Evolutionary conservation across 1,140 invertebrate genomes (phyloP).

Genomic region (Drosophila yakuba): DNA sequence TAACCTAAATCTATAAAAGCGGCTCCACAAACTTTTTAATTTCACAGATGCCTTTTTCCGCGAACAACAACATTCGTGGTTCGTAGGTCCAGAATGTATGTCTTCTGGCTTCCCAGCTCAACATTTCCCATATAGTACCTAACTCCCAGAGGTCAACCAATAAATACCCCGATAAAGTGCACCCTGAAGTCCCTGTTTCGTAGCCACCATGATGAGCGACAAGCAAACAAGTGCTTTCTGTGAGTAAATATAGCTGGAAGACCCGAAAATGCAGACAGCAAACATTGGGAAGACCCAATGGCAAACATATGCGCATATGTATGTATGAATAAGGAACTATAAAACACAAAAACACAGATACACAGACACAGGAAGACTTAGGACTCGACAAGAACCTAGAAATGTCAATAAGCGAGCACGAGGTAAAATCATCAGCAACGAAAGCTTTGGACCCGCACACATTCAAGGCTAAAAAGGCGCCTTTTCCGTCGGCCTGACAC

Average conservation of each 20-base stretch:
- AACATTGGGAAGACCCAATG: conserved; percentile 33
- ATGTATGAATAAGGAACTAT: conserved; percentile 22
- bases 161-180: conserved; percentile 12
- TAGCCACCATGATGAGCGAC: conserved; percentile 8
- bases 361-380: background rate
- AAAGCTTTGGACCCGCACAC: conserved; percentile 31
- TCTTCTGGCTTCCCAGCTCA: background rate
- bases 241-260: conserved; percentile 20
- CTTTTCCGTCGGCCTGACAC: conserved; percentile 45
- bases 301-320: conserved; percentile 20
- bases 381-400: conserved; percentile 34
- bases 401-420: conserved; percentile 46
- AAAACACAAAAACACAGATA: conserved; percentile 6
- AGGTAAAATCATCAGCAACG: conserved; percentile 26
- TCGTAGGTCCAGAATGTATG: background rate
- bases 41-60: background rate
- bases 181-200: background rate
- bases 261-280: conserved; percentile 42
- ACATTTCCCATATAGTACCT: no score
- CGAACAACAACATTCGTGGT: background rate
- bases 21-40: conserved; percentile 1
- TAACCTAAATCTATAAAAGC: background rate
- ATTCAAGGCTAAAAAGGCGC: conserved; percentile 33
- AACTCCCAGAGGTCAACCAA: conserved; percentile 12
- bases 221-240: conserved; percentile 34